These are phyloP conservation scores for Heliconius cydno DNA, from an alignment of 2,888 invertebrate species.

Conservation along the genomic window DNA sequence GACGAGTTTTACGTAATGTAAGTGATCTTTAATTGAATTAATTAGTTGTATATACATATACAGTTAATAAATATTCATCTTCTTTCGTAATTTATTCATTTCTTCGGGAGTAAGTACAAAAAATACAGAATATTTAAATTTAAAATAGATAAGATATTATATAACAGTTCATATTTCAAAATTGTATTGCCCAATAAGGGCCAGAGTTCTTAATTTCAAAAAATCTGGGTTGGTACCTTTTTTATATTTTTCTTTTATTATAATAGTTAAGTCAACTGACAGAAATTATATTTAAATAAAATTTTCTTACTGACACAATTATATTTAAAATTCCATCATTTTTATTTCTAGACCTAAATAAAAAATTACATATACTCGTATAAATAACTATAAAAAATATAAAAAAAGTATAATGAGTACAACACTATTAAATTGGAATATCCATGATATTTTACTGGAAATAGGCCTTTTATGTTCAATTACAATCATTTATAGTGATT, in stretches of 20 bases:
- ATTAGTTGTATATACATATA: not conserved
- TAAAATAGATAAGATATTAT: not conserved
- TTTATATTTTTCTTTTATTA: too few species aligned
- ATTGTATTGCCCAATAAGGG: not conserved
- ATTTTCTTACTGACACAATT: too few species aligned
- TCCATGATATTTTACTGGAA: not conserved
- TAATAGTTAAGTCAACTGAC: too few species aligned
- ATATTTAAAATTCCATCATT: too few species aligned
- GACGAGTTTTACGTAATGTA: not conserved
- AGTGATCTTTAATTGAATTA: not conserved
- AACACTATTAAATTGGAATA: not conserved
- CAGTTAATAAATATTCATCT: not conserved
- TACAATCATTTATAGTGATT: not conserved
- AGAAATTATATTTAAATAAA: too few species aligned
- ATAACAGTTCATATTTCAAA: not conserved
- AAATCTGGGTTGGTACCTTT: too few species aligned
- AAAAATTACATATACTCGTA: too few species aligned
- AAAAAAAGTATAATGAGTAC: too few species aligned
- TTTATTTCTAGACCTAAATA: too few species aligned
- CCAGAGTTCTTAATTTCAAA: not conserved
- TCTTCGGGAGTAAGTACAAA: not conserved
- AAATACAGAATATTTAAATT: not conserved
- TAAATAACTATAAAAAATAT: too few species aligned
- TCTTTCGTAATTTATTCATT: not conserved
- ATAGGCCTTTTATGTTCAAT: constrained; percentile 1